These are phyloP conservation scores for Psammodynastes pulverulentus DNA, from an alignment of 2,113 vertebrate genomes.

Conservation along the genomic window DNA sequence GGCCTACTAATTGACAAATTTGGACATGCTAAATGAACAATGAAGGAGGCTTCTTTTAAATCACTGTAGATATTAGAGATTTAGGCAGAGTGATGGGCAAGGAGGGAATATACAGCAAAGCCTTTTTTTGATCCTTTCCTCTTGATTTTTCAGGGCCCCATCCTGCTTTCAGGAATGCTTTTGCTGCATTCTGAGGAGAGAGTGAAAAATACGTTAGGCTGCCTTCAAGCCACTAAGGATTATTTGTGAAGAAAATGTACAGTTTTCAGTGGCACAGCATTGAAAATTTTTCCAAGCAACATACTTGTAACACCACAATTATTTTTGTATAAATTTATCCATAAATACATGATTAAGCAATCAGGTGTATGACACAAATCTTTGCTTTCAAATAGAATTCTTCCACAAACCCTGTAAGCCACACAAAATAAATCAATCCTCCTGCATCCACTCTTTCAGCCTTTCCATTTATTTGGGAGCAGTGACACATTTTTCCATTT, in stretches of 20 bases:
- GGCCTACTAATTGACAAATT: neutral
- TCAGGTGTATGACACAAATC: neutral
- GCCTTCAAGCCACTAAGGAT: neutral
- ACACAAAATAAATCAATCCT: neutral
- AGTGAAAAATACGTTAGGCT: neutral
- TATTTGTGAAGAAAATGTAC: neutral
- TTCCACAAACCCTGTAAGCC: neutral
- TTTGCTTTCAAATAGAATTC: neutral
- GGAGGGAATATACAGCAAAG: neutral
- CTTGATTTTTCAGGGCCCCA: neutral
- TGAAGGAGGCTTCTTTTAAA: neutral
- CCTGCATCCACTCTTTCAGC: neutral
- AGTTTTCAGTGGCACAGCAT: neutral
- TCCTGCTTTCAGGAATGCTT: neutral
- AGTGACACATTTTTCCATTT: neutral
- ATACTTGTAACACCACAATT: neutral
- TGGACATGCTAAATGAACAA: neutral
- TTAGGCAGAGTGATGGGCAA: neutral
- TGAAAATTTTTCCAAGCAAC: neutral
- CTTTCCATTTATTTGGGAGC: neutral
- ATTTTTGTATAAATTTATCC: neutral
- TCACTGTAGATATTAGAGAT: neutral
- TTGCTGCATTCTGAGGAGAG: neutral
- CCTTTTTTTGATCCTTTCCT: neutral
- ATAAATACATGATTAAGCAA: neutral